Base-by-base conservation (phyloP, 2,888 invertebrate species). In the Acrobasis repandana region DNA sequence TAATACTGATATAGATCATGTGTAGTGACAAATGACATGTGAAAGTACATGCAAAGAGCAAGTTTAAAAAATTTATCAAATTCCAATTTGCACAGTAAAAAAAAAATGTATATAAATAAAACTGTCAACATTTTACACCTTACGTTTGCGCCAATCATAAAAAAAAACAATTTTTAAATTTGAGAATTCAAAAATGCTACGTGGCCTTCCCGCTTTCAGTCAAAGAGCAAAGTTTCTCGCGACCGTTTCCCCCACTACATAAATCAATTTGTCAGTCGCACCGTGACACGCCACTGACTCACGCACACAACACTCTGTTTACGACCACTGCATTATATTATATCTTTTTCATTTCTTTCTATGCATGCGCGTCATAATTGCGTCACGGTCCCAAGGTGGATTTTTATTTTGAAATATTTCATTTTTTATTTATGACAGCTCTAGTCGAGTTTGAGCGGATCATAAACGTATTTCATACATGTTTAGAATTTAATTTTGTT, bases 241-340 rank as follows among this genome's bases (percentile, higher is more conserved):
- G 67, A 70, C 68, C 67, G 71, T 74, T 75, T 79, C 80, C 80
- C 80, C 77, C 66, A 69, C 82, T 76, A 82, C 81, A 90, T 90
- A 89, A 90, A 90, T 90, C 90, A 88, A 89, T 88, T 89, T 90
- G 89, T 90, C 89, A 88, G 86, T 80, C 75, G 72, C 79, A 77
- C 74, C 72, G 78, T 83, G 85, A 85, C 86, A 78, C 74, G 76
- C 69, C 67, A 74, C 72, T 73, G 75, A 65, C 77, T 74, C 77
- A 77, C 77, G 76, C 80, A 76, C 73, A 68, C 70, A 69, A 63
- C 66, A 66, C 67, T 60, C 69, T 68, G 67, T 67, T 70, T 67
- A 59, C 54, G 60, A 65, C 64, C 67, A 59, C 63, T 61, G 67
- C 61, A 61, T 64, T 61, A 63, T 65, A 60, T 58, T 50, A 50